Evolutionary conservation across 2,113 vertebrate genomes (phyloP).

Genomic region (Sinocyclocheilus anshuiensis): DNA sequence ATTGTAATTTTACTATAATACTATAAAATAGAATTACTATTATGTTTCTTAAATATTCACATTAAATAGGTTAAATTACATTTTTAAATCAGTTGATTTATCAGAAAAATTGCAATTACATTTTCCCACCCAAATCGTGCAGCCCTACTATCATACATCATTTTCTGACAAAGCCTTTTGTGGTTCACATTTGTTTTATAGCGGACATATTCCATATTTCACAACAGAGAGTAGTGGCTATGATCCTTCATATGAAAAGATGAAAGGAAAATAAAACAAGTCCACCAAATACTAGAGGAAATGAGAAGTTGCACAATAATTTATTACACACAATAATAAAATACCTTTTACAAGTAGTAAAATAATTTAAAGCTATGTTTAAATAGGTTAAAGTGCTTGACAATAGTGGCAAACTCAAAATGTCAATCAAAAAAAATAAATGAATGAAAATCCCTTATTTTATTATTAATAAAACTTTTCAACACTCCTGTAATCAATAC

Average conservation of each 20-base stretch:
- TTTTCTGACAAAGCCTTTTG: too few species aligned
- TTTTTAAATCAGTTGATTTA: too few species aligned
- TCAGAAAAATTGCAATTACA: too few species aligned
- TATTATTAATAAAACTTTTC: neutral
- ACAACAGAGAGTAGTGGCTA: neutral
- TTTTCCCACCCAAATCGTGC: too few species aligned
- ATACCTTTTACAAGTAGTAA: slow-evolving; percentile 68
- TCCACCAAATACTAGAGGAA: neutral
- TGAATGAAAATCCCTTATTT: neutral
- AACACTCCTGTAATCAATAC: neutral
- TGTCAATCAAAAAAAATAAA: slow-evolving; percentile 15
- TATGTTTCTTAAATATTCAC: neutral
- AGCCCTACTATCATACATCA: too few species aligned
- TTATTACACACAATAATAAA: slow-evolving; percentile 66
- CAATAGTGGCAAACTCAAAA: slow-evolving; percentile 1
- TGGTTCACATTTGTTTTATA: neutral
- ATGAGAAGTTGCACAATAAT: slow-evolving; percentile 40
- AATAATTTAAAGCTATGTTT: slow-evolving; percentile 72
- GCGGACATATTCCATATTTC: neutral
- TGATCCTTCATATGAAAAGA: neutral
- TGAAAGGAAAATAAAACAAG: too few species aligned
- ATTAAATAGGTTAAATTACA: too few species aligned
- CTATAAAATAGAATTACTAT: neutral
- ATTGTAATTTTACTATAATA: too few species aligned
- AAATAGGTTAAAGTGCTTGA: slow-evolving; percentile 44